Evolutionary conservation across 1,140 invertebrate species (phyloP), one percentile per base, ranked within the genome.

Genomic region (Magallana angulata): DNA sequence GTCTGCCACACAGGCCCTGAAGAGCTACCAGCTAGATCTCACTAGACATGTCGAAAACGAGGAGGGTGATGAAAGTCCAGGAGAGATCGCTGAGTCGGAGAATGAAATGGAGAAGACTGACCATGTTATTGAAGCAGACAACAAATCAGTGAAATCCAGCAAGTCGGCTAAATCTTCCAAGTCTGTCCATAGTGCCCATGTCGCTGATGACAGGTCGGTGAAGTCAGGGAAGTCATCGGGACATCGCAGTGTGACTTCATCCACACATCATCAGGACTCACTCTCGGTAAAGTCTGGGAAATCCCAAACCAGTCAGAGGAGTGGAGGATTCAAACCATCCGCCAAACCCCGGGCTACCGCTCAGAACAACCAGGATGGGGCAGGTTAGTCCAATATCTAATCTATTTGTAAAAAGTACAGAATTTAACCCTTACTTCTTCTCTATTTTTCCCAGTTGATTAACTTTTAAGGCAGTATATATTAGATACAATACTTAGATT

Each of bases 11-110:
- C 88, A 88, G 57, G 90, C 87, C 2, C 71, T 91, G 48, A 80
- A 88, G 57, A 86, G 88, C 85, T 91, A 91, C 59, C 88, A 91
- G 82, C 87, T 89, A 71, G 83, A 85, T 16, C 88, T 91, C 1
- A 88, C 86, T 7, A 87, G 58, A 62, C 82, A 88, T 14, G 89
- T 83, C 12, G 85, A 80, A 57, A 83, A 68, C 11, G 88, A 89
- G 14, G 85, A 84, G 64, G 56, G 59, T 7, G 57, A 86, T n/a
- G 85, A 86, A 80, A 86, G 82, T 84, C 80, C 68, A 12, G 71
- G 82, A 56, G 88, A 89, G 36, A 68, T 85, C 16, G 68, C 57
- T 56, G 68, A 68, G 12, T 85, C 84, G 0, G 85, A 57, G 36
- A 58, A 87, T 36, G 80, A 82, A 57, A 7, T 76, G 7, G 68